Conservation (phyloP, 2,113 vertebrate species). For the Brachypodius melanocephalos region DNA sequence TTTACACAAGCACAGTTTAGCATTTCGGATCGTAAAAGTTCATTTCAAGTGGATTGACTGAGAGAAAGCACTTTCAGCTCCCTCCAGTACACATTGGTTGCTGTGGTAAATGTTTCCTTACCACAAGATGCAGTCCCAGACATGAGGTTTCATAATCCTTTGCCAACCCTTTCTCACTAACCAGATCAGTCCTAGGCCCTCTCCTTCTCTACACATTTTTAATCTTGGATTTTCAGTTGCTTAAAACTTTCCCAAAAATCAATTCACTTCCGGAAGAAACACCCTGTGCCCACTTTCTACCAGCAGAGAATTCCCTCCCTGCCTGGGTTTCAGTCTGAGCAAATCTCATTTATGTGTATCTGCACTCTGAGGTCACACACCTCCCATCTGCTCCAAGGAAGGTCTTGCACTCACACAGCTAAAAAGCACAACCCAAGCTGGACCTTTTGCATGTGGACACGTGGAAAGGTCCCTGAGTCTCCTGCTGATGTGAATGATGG, state of each 20-base stretch:
- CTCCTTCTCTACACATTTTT: background rate
- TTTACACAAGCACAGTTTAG: background rate
- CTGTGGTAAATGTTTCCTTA: constrained; percentile 46
- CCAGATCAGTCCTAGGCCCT: background rate
- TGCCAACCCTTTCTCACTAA: constrained; percentile 34
- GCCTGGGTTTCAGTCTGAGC: background rate
- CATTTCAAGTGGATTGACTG: constrained; percentile 4
- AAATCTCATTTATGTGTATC: background rate
- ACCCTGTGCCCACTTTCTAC: background rate
- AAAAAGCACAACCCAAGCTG: background rate
- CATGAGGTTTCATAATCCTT: constrained; percentile 48
- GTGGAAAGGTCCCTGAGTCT: background rate
- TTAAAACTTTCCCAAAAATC: constrained; percentile 9
- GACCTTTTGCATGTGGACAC: background rate
- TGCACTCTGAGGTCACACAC: background rate
- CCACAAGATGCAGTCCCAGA: constrained; percentile 62
- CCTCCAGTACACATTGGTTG: constrained; percentile 23
- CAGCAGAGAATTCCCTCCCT: background rate
- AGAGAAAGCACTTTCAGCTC: constrained; percentile 10
- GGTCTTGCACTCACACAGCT: background rate
- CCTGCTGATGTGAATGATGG: background rate
- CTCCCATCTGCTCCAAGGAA: background rate
- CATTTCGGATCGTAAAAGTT: background rate
- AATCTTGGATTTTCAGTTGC: background rate
- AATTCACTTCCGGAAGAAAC: background rate